These are phyloP conservation scores for Tachypleus tridentatus DNA, from an alignment of 1,140 invertebrate genomes.

Conservation along the genomic window DNA sequence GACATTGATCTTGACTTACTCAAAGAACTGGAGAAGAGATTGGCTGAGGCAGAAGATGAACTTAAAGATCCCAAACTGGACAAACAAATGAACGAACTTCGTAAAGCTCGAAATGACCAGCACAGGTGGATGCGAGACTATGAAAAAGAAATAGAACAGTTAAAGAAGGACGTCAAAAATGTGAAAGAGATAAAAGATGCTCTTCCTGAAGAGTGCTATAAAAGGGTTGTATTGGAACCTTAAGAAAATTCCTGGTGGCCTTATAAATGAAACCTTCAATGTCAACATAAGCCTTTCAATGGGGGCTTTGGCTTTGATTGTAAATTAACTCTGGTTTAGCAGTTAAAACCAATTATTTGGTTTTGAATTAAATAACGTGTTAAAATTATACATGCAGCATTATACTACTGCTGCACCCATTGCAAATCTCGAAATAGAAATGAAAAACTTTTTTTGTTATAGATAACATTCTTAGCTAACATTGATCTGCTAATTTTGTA, in stretches of 20 bases:
- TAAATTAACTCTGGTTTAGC: no score
- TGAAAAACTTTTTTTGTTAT: no score
- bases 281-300: no score
- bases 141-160: conserved; percentile 56
- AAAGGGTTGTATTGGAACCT: conserved; percentile 41
- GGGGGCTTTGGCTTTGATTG: no score
- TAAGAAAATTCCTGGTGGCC: conserved; percentile 21
- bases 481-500: no score
- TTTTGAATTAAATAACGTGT: no score
- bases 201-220: conserved; percentile 72
- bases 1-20: conserved; percentile 48
- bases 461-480: no score
- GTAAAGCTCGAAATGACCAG: conserved; percentile 54
- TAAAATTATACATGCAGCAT: no score
- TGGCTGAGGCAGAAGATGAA: conserved; percentile 57
- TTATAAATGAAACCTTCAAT: no score
- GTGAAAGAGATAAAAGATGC: conserved; percentile 68
- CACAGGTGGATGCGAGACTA: conserved; percentile 67
- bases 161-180: conserved; percentile 69
- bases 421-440: no score
- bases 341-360: no score
- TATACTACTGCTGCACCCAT: no score
- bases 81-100: conserved; percentile 53
- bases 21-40: conserved; percentile 55
- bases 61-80: conserved; percentile 61